A percentile compares a stretch with the other conserved stretches of the same genome.
Conservation (phyloP, 64 coral and sea anemone genomes). For the Montipora sp. region DNA sequence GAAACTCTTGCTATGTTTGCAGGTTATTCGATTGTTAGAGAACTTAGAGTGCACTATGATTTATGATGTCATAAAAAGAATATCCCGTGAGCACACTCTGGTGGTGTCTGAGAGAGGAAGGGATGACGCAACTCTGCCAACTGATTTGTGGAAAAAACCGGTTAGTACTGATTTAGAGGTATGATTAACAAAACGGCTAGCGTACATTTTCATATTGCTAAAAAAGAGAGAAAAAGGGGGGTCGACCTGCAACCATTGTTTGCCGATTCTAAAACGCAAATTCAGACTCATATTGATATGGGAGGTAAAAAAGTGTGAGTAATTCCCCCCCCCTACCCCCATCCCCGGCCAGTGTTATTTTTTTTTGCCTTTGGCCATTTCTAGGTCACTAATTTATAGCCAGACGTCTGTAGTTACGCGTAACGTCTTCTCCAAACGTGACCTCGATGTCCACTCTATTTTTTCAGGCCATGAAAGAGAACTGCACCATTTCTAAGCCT, state of each 20-base stretch:
- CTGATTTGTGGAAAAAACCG: slow-evolving; percentile 96
- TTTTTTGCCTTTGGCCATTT: too few species aligned
- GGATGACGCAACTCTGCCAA: slow-evolving; percentile 93
- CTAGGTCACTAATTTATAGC: too few species aligned
- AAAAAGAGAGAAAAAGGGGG: background rate
- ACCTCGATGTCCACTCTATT: background rate
- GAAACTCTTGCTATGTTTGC: background rate
- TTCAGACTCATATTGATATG: too few species aligned
- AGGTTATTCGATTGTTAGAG: slow-evolving; percentile 86
- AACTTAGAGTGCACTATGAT: slow-evolving; percentile 98
- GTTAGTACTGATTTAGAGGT: slow-evolving; percentile 11
- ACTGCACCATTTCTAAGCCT: slow-evolving; percentile 89
- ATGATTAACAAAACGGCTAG: too few species aligned
- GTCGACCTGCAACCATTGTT: too few species aligned
- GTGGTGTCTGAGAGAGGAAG: slow-evolving; percentile 96
- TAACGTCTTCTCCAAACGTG: background rate
- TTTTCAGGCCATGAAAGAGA: slow-evolving; percentile 93
- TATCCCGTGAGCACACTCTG: slow-evolving; percentile 97
- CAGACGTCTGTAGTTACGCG: too few species aligned
- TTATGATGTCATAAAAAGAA: slow-evolving; percentile 90
- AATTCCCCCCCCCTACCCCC: too few species aligned
- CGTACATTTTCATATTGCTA: too few species aligned
- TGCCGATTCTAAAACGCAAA: too few species aligned
- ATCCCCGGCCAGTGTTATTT: too few species aligned
- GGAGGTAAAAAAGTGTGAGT: too few species aligned